Evolutionary conservation across 2,797 vertebrate genomes (phyloP).

Genomic region (Bovichtus diacanthus): DNA sequence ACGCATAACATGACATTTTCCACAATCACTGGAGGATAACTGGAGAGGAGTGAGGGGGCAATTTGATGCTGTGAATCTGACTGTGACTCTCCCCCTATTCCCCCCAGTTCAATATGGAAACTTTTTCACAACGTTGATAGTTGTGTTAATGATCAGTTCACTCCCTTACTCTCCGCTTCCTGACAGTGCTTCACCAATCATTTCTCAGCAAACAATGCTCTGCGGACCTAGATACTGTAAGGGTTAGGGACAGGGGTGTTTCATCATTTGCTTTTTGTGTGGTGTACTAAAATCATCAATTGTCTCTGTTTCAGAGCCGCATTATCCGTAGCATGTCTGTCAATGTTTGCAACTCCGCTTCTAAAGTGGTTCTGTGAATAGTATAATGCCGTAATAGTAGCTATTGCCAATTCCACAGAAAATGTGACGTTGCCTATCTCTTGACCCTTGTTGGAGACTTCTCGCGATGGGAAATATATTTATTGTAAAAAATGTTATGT

Average conservation of each 20-base stretch:
- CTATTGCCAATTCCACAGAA: background rate
- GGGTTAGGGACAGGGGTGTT: background rate
- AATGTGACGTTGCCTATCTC: background rate
- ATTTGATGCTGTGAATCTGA: background rate
- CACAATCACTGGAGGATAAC: background rate
- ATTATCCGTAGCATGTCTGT: background rate
- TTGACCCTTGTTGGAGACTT: background rate
- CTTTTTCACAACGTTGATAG: background rate
- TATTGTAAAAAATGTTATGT: no score
- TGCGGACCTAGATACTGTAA: constrained; percentile 11
- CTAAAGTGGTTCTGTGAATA: background rate
- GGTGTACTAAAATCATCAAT: background rate
- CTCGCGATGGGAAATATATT: background rate
- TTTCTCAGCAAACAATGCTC: constrained; percentile 7
- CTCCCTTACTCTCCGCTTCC: background rate
- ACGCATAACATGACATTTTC: background rate
- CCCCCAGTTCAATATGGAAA: background rate
- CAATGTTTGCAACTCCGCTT: background rate
- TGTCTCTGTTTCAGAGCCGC: background rate
- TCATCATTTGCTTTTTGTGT: background rate
- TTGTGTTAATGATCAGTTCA: constrained; percentile 9
- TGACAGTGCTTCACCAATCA: background rate
- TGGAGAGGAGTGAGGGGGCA: background rate
- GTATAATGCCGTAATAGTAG: background rate
- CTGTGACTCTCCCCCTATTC: background rate